These are phyloP conservation scores for Poecile montanus DNA, from an alignment of 2,797 vertebrate species.

Conservation along the genomic window DNA sequence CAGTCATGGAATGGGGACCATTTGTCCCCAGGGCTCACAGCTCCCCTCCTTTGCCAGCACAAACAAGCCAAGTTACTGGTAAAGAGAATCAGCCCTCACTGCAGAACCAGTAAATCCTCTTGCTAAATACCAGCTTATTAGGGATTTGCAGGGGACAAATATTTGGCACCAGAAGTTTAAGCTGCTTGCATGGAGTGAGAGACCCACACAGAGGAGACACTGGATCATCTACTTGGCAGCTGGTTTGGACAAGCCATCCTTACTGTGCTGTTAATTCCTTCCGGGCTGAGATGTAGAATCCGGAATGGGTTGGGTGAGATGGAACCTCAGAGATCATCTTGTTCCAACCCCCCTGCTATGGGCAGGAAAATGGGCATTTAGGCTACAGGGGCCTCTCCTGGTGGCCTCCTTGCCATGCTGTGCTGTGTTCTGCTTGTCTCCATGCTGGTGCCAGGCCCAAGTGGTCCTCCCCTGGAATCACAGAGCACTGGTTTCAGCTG, in stretches of 20 bases:
- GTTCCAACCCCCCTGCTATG: fast-evolving
- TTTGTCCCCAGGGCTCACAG: neutral
- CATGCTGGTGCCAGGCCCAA: neutral
- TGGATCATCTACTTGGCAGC: neutral
- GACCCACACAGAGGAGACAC: slow-evolving; percentile 12
- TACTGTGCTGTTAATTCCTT: neutral
- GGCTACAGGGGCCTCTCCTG: neutral
- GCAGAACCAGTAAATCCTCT: slow-evolving; percentile 55
- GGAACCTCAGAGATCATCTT: neutral
- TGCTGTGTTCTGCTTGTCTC: neutral
- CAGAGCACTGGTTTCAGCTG: neutral
- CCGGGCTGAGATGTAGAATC: neutral
- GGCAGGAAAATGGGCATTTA: neutral
- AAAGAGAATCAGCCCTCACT: slow-evolving; percentile 7
- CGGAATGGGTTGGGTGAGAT: neutral
- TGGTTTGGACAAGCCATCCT: neutral
- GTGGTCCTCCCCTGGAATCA: neutral
- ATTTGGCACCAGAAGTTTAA: slow-evolving; percentile 54
- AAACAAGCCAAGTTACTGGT: neutral
- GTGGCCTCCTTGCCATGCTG: neutral
- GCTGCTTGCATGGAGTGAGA: slow-evolving; percentile 1
- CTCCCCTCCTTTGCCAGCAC: neutral
- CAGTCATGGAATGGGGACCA: neutral
- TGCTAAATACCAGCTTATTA: slow-evolving; percentile 50
- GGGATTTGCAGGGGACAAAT: slow-evolving; percentile 59